A percentile compares a stretch with the other conserved stretches of the same genome.
Evolutionary conservation across 2,797 vertebrate genomes (phyloP).

Genomic region (Hozukius guyotensis): DNA sequence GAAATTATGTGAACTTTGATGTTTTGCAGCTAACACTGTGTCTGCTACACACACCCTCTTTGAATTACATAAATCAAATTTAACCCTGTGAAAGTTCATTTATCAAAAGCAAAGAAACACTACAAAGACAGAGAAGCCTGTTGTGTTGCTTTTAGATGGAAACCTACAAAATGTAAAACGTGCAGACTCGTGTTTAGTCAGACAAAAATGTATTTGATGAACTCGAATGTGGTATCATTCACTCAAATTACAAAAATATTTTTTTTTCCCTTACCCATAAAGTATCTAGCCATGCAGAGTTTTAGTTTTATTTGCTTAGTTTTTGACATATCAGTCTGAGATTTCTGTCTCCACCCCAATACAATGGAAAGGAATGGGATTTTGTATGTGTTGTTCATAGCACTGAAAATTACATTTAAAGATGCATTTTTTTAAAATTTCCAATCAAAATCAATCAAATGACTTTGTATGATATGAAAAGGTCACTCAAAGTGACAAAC

Average conservation of each 20-base stretch:
- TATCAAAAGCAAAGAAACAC: neutral
- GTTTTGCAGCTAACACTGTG: neutral
- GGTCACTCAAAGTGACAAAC: neutral
- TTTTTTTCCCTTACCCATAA: neutral
- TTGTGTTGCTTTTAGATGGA: neutral
- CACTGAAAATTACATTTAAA: too few species aligned
- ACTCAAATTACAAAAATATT: neutral
- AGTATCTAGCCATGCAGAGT: neutral
- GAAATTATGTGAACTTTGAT: constrained; percentile 5
- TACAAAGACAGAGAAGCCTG: too few species aligned
- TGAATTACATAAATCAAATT: neutral
- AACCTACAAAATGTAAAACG: neutral
- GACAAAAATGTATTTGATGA: neutral
- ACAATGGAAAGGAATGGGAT: too few species aligned
- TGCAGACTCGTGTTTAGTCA: neutral
- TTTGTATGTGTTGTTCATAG: too few species aligned
- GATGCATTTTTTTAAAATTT: too few species aligned
- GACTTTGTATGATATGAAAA: neutral
- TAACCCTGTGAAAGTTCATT: neutral
- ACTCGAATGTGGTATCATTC: neutral
- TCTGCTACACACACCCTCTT: neutral
- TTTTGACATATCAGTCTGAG: neutral
- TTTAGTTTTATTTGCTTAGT: neutral
- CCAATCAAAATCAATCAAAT: neutral
- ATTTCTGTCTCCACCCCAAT: too few species aligned